Base-by-base conservation (phyloP, 2,888 invertebrate genomes). In the Amitus sp. region DNA sequence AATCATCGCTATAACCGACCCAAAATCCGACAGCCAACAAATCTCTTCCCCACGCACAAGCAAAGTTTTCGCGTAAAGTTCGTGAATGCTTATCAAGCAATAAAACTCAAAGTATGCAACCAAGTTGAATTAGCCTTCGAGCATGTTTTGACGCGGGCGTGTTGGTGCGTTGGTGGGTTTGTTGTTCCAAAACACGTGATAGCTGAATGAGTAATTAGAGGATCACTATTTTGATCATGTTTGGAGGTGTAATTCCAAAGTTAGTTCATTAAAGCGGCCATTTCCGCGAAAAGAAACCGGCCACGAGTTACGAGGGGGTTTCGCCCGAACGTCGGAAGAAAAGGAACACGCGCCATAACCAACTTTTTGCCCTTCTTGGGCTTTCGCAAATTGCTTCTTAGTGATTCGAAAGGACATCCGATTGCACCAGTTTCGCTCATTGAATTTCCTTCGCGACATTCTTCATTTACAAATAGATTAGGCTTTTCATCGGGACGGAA, bases 201-300 rank as follows among this genome's bases (percentile, higher is more conserved):
- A 47, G 47, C 19, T 45, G 59, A 54, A 54, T 54, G 47, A 54
- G 37, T 54, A 54, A 60, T 55, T 40, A 60, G 47, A 37, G 10
- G 54, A 50, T 50, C 50, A 33, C 55, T 56, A 52, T 61, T 61
- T 61, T 45, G 55, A 56, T 61, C 56, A 48, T 61, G 55, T 52
- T 28, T 42, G 40, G 40, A 48, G 40, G 23, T 45, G 55, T 52
- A 51, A 55, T 48, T 48, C 46, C 45, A 6, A 56, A 56, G 51
- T 55, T 52, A 45, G 55, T 52, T 56, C 60, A 61, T 56, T 61
- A 61, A 61, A 61, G 51, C 46, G 55, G 54, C 42, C 50, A 27
- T 23, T 17, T 7, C 33, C 15, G 46, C 10, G 39, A 34, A 47
- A 54, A 60, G 46, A 47, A 50, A 50, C 4, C 9, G 12, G 27